Conservation (phyloP, 2,888 invertebrate species). For the Laothoe populi region DNA sequence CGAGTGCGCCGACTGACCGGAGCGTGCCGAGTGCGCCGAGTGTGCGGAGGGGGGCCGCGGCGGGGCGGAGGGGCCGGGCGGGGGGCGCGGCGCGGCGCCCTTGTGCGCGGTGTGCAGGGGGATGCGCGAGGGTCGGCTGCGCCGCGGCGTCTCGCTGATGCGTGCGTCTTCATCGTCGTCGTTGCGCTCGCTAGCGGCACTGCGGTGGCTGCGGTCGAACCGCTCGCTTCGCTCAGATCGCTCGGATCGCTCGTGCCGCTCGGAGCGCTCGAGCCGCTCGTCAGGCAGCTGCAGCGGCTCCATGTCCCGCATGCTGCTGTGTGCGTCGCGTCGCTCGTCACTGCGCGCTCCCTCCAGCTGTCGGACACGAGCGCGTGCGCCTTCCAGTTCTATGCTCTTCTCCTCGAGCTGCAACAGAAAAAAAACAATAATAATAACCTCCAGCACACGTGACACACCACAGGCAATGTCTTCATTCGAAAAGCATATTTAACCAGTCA, state of each 20-base stretch:
- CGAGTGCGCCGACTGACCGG: slow-evolving; percentile 56
- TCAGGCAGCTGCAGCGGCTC: slow-evolving; percentile 76
- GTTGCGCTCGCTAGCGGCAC: slow-evolving; percentile 63
- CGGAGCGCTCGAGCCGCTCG: slow-evolving; percentile 62
- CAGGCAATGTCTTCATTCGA: too few relatives aligned
- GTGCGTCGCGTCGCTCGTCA: slow-evolving; percentile 38
- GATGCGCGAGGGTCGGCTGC: slow-evolving; percentile 86
- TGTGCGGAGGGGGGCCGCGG: slow-evolving; percentile 64
- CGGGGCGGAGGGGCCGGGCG: slow-evolving; percentile 63
- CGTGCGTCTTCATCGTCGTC: slow-evolving; percentile 83
- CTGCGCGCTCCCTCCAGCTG: slow-evolving; percentile 84
- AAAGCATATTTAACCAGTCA: too few relatives aligned
- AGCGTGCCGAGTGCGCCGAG: slow-evolving; percentile 52
- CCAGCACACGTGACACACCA: too few relatives aligned
- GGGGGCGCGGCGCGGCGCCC: slow-evolving; percentile 84
- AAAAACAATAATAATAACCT: slow-evolving; percentile 41
- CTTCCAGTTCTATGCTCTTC: slow-evolving; percentile 92
- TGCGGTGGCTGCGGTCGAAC: neutral
- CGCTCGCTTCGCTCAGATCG: slow-evolving; percentile 62
- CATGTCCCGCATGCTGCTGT: slow-evolving; percentile 76
- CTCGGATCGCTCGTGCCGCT: slow-evolving; percentile 57
- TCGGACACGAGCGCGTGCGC: slow-evolving; percentile 91
- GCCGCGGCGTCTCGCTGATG: slow-evolving; percentile 82
- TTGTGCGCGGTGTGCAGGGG: slow-evolving; percentile 85
- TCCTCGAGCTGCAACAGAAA: slow-evolving; percentile 88